Base-by-base conservation (phyloP, 2,888 invertebrate genomes). In the Euplexia lucipara region DNA sequence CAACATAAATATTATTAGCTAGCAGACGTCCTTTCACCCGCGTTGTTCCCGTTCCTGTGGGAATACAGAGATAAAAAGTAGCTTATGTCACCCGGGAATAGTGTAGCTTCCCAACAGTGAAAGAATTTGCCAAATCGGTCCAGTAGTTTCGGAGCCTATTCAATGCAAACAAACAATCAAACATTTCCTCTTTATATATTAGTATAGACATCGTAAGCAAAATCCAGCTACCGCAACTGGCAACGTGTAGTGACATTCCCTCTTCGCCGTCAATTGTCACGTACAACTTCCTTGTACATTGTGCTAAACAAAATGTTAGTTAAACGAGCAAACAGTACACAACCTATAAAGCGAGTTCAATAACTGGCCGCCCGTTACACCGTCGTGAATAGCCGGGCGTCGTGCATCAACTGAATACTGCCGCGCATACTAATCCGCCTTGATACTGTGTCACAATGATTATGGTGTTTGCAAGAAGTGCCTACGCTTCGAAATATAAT, bases 391-490 rank as follows among this genome's bases (percentile, higher is more conserved):
- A 76, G 77, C 54, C 76, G 79, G 64, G 75, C 73, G 75, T 83
- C 86, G 83, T 86, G 87, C 86, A 85, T 88, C 87, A 86, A 82
- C 81, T 70, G 81, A 81, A 79, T 60, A 82, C 82, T 82, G 86
- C 79, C 66, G 61, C 65, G 90, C 87, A 90, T 90, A 90, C 88
- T 88, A 90, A 90, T 89, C 79, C 67, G 60, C 58, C 66, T n/a
- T 53, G 39, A 57, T 53, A 61, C 56, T 45, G 56, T 54, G 58
- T 8, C 7, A 60, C 74, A 67, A 22, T 14, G 68, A 61, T 4
- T 30, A 1, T 30, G 5, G 9, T 8, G 18, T 8, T 22, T 34
- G 41, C 75, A 59, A 18, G 75, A 75, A 62, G 59, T 16, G 73
- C 4, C 52, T 30, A 30, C 8, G 16, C 16, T 37, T 35, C 2